Percentiles rank a stretch among this genome's conserved stretches.
Conservation (phyloP, 2,797 vertebrate species). For the Sphaeramia orbicularis region DNA sequence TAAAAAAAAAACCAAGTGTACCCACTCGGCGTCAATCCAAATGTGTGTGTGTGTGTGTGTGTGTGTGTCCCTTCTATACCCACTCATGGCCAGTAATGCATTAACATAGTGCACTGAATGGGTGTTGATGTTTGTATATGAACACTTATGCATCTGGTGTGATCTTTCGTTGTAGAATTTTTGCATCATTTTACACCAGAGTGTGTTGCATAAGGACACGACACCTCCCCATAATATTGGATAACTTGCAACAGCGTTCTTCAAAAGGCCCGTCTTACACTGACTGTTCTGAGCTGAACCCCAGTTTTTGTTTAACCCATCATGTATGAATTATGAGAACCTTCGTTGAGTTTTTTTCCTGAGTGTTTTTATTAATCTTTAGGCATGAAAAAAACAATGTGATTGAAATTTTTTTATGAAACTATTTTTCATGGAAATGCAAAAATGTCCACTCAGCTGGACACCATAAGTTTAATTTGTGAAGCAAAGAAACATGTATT, state of each 20-base stretch:
- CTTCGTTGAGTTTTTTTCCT: no score
- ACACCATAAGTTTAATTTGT: no score
- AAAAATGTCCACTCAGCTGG: no score
- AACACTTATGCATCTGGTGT: neutral
- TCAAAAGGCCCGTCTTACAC: neutral
- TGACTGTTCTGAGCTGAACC: slow-evolving; percentile 1
- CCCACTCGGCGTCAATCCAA: slow-evolving; percentile 49
- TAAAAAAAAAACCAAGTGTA: slow-evolving; percentile 50
- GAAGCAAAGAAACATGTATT: no score
- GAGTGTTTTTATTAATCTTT: no score
- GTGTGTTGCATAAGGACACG: neutral
- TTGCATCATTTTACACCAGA: neutral
- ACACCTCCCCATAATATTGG: slow-evolving; percentile 11
- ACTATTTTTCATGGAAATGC: no score
- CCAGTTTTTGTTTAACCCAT: no score
- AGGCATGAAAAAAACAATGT: no score
- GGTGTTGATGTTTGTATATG: slow-evolving; percentile 5
- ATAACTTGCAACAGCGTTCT: slow-evolving; percentile 11
- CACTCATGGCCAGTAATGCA: slow-evolving; percentile 21
- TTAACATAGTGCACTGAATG: slow-evolving; percentile 10
- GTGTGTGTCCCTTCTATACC: slow-evolving; percentile 24
- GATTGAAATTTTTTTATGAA: no score
- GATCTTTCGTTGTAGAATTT: neutral
- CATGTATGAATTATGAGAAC: no score
- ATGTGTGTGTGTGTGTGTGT: slow-evolving; percentile 10